Evolutionary conservation across 2,888 invertebrate genomes (phyloP).

Genomic region (Dione juno): DNA sequence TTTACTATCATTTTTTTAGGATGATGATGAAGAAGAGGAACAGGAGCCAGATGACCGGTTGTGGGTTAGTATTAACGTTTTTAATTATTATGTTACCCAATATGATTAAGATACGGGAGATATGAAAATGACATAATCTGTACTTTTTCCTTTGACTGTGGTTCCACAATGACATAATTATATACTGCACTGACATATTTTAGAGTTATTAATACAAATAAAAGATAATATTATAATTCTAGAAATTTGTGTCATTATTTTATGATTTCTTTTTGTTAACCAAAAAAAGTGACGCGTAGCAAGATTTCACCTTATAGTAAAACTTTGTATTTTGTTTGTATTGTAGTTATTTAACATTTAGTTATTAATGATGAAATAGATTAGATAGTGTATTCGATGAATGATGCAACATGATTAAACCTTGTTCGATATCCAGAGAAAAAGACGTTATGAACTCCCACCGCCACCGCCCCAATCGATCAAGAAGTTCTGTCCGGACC

Average conservation of each 20-base stretch:
- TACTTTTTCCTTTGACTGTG: too few species aligned
- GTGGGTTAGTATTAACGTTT: slow-evolving; percentile 62
- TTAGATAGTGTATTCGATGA: background rate
- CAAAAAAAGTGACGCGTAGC: too few species aligned
- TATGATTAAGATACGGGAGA: too few species aligned
- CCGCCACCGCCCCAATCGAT: slow-evolving; percentile 63
- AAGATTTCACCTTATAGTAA: too few species aligned
- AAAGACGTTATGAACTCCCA: slow-evolving; percentile 68
- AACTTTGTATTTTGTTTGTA: too few species aligned
- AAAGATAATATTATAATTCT: too few species aligned
- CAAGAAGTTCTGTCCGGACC: slow-evolving; percentile 73
- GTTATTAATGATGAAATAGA: background rate
- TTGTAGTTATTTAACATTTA: background rate
- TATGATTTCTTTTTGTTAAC: too few species aligned
- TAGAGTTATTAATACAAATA: too few species aligned
- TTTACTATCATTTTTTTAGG: slow-evolving; percentile 53
- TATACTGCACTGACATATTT: too few species aligned
- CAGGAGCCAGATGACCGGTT: slow-evolving; percentile 65
- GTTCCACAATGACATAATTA: too few species aligned
- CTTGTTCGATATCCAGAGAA: slow-evolving; percentile 59
- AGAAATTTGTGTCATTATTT: too few species aligned
- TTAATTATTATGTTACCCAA: background rate
- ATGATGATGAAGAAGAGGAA: slow-evolving; percentile 74
- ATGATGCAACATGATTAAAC: background rate
- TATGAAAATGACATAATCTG: too few species aligned